Evolutionary conservation across 2,113 vertebrate genomes (phyloP).

Genomic region (Todiramphus chloris): DNA sequence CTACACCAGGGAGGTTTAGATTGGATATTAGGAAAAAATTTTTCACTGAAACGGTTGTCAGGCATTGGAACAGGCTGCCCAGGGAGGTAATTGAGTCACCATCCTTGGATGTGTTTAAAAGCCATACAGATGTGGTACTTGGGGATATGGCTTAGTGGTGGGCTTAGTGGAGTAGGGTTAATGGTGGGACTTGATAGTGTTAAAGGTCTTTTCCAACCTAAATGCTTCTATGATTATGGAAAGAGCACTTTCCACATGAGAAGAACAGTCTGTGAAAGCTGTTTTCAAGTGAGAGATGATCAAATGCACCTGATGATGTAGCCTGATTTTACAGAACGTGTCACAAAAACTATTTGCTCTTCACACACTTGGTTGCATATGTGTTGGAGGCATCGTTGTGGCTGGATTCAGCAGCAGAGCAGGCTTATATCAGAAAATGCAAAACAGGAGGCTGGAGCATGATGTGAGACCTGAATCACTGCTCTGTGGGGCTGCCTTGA

Average conservation of each 20-base stretch:
- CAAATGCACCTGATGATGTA: background rate
- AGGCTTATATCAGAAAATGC: background rate
- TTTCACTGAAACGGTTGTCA: too few species aligned
- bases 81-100: too few species aligned
- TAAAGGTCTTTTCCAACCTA: too few species aligned
- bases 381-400: rapidly evolving
- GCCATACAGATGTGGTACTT: too few species aligned
- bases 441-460: background rate
- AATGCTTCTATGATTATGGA: background rate
- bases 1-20: too few species aligned
- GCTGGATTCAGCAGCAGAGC: background rate
- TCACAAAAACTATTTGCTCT: background rate
- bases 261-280: background rate
- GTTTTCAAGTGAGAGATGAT: background rate
- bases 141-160: too few species aligned
- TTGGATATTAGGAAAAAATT: too few species aligned
- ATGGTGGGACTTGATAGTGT: too few species aligned
- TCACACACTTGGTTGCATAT: background rate
- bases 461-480: background rate
- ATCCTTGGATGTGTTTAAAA: too few species aligned
- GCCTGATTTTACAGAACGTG: background rate
- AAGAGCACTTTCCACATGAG: background rate
- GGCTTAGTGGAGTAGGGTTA: too few species aligned
- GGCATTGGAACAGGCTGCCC: too few species aligned
- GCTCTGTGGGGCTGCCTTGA: background rate